Percentiles rank a stretch among this genome's conserved stretches.
Evolutionary conservation across 2,113 vertebrate genomes (phyloP).

Genomic region (Capricornis sumatraensis): DNA sequence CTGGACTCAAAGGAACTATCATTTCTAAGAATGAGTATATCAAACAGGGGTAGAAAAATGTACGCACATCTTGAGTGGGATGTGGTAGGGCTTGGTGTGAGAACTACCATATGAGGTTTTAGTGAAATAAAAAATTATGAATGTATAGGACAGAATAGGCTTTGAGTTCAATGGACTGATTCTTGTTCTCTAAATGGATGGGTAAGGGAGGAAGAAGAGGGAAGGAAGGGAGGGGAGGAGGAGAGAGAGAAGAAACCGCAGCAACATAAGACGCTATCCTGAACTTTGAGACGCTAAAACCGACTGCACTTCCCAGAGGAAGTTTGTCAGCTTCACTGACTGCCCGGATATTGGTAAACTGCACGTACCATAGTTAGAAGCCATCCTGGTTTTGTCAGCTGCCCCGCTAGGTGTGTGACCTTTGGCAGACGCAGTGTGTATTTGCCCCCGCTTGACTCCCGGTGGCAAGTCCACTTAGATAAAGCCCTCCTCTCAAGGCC

Average conservation of each 20-base stretch:
- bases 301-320: not conserved
- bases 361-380: not conserved
- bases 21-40: not conserved
- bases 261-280: rapidly evolving
- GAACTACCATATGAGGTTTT: not conserved
- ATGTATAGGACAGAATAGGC: not conserved
- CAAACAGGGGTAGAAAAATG: not conserved
- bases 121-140: not conserved
- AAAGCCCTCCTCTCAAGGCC: constrained; percentile 65
- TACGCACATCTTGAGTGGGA: not conserved
- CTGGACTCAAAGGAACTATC: not conserved
- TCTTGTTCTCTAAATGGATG: not conserved
- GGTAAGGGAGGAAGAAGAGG: not conserved
- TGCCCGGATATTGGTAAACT: not conserved
- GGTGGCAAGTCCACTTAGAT: constrained; percentile 43
- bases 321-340: not conserved
- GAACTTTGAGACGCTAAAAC: not conserved
- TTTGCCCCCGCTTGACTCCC: constrained; percentile 61
- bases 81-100: not conserved
- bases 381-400: not conserved
- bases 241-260: no score
- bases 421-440: constrained; percentile 47
- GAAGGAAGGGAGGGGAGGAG: not conserved
- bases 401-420: not conserved
- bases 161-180: not conserved